Evolutionary conservation across 2,797 vertebrate genomes (phyloP).

Genomic region (Sebastiscus tertius): DNA sequence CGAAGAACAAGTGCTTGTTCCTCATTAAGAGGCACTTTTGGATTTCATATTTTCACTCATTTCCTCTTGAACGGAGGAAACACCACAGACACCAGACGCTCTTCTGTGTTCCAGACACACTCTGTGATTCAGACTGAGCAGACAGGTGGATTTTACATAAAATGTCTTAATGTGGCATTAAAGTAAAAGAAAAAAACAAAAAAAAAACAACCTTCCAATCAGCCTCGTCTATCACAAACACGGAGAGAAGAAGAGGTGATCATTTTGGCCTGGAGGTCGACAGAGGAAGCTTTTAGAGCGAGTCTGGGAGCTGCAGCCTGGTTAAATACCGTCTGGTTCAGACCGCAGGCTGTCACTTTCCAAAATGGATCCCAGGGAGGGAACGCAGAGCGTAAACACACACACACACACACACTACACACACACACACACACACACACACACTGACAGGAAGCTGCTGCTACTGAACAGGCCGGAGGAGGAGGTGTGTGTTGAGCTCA

Average conservation of each 20-base stretch:
- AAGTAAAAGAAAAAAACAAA: rapidly evolving
- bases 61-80: not conserved
- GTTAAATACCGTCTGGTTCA: conserved; percentile 32
- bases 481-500: no score
- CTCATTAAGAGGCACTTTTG: no score
- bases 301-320: conserved; percentile 24
- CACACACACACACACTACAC: no score
- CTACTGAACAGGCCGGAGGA: not conserved
- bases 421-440: not conserved
- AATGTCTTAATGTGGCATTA: not conserved
- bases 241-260: not conserved
- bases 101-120: not conserved
- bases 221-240: not conserved
- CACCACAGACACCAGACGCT: not conserved
- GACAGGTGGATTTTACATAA: not conserved
- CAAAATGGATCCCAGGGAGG: conserved; percentile 45
- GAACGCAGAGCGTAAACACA: no score
- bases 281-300: conserved; percentile 18
- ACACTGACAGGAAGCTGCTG: conserved; percentile 15
- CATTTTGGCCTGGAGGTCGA: rapidly evolving
- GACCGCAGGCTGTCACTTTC: conserved; percentile 13
- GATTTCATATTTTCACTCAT: not conserved
- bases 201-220: not conserved
- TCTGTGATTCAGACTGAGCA: not conserved
- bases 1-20: no score